Conservation (phyloP, 2,888 invertebrate species). For the Cabera pusaria region DNA sequence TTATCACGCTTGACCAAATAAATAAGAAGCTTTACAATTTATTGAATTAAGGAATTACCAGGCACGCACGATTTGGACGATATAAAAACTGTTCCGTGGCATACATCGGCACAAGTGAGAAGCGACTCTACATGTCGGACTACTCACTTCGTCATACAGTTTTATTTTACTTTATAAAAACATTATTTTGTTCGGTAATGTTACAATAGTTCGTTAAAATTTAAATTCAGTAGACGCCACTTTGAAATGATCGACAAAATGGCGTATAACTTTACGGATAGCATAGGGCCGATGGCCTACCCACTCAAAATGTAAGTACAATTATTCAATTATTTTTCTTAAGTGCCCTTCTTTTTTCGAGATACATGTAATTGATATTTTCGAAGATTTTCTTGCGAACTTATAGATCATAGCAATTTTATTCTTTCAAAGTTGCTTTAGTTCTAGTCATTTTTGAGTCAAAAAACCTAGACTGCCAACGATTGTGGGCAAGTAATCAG, state of each 20-base stretch:
- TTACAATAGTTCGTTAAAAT: conserved; percentile 37
- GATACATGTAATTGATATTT: no score
- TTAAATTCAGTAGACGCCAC: conserved; percentile 44
- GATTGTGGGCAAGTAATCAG: no score
- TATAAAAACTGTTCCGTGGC: conserved; percentile 60
- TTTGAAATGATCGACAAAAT: conserved; percentile 62
- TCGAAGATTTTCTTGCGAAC: no score
- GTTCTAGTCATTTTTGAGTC: no score
- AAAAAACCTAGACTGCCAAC: no score
- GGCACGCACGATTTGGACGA: conserved; percentile 70
- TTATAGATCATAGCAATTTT: no score
- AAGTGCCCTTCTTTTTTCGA: no score
- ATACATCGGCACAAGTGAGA: conserved; percentile 70
- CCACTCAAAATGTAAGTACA: conserved; percentile 74
- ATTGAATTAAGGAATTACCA: conserved; percentile 82
- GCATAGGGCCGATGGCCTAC: conserved; percentile 69
- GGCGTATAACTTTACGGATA: conserved; percentile 66
- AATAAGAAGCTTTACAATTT: conserved; percentile 76
- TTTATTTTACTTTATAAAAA: conserved; percentile 26
- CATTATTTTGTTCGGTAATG: conserved; percentile 41
- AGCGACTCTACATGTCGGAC: conserved; percentile 78
- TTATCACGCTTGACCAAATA: conserved; percentile 72
- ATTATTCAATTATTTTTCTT: no score
- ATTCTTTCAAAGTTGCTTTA: no score
- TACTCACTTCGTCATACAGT: conserved; percentile 78